Base-by-base conservation (phyloP, 2,113 vertebrate species). In the Tachysurus fulvidraco region DNA sequence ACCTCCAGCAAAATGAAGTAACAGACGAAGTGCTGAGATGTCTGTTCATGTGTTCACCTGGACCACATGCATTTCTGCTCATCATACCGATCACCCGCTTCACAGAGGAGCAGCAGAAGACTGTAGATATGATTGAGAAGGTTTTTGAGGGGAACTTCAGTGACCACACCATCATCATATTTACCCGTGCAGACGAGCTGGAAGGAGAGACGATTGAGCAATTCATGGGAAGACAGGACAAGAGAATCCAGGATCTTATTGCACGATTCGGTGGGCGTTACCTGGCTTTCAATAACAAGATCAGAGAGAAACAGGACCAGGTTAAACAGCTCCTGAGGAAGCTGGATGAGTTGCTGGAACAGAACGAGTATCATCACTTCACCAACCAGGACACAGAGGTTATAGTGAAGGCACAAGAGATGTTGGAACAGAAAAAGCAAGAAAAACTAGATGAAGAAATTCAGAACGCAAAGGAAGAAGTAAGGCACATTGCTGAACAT, bases 11-110 rank as follows among this genome's bases (percentile, higher is more conserved):
- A 30, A 44, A 69, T 13, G 21, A 67, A 3, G 0, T 89, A 5
- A 1, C 65, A 60, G 1, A 50, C 1, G 83, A 88, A 76, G 13
- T 83, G 0, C 8, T 87, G 5, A 67, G 50, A 9, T 85, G 90
- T 65, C 4, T 91, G 73, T 3, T 3, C 2, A 86, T 88, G 87
- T 84, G 77, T 65, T 74, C 57, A 52, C 90, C 90, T 12, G 90
- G 90, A 73, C 90, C 90, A 12, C 90, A 91, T 59, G 90, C 17
- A 1, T 74, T 91, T 36, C 82, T 91, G 54, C 64, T 91, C 21
- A 81, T 89, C 12, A 54, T 91, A 71, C 86, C 82, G 14, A 71
- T 91, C 55, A 62, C 64, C 0, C 81, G 78, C 41, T 88, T 36
- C 78, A 89, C 88, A 16, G 30, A 86, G 30, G 90, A 91, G 73